phyloP scores from a whole-genome alignment of 1,140 invertebrate species.

The Periplaneta americana region DNA sequence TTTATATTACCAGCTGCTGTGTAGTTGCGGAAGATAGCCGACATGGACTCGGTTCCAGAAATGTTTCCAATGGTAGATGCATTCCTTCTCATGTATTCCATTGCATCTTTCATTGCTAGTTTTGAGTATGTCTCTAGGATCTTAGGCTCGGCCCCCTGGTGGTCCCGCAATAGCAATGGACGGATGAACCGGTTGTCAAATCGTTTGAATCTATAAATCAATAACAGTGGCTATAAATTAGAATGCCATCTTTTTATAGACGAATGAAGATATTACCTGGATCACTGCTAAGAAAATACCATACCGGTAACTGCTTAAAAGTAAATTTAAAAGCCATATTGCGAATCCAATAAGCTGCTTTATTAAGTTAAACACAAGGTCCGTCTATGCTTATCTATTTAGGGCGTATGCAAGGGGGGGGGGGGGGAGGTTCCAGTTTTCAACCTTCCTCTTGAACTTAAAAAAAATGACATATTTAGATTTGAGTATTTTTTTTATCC shows the following conservation, averaged over 20 bases:
- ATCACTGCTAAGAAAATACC: too few species aligned
- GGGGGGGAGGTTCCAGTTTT: too few species aligned
- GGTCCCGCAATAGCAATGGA: constrained; percentile 78
- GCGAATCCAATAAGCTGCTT: not conserved
- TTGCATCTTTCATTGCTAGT: constrained; percentile 87
- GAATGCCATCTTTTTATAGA: too few species aligned
- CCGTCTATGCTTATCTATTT: too few species aligned
- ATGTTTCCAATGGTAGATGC: constrained; percentile 77
- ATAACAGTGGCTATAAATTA: not conserved
- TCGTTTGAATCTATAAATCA: constrained; percentile 70
- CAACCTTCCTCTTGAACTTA: too few species aligned
- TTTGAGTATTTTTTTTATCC: too few species aligned
- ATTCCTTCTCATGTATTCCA: constrained; percentile 82
- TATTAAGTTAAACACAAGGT: not conserved
- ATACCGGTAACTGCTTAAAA: too few species aligned
- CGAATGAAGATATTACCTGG: too few species aligned
- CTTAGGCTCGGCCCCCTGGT: constrained; percentile 85
- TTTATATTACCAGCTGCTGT: constrained; percentile 42
- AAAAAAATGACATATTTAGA: too few species aligned
- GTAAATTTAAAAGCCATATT: not conserved
- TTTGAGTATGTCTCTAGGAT: constrained; percentile 93
- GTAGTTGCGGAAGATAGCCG: constrained; percentile 82
- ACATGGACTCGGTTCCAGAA: constrained; percentile 81
- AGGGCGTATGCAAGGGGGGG: too few species aligned
- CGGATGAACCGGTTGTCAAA: constrained; percentile 92